Base-by-base conservation (phyloP, 2,113 vertebrate species). In the Saguinus midas region DNA sequence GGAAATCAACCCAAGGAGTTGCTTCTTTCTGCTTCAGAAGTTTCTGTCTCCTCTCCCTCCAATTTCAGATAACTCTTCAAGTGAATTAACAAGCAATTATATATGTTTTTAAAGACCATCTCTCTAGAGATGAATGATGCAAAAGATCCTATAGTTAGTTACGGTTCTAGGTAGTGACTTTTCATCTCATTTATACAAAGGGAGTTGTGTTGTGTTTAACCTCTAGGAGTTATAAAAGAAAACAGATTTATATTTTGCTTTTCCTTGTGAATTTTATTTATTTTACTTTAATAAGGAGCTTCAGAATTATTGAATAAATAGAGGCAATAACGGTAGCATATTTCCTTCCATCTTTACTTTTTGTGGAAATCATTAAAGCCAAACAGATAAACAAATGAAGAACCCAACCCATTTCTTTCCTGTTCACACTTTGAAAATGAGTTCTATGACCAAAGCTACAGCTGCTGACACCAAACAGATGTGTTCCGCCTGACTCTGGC, bases 351-450 rank as follows among this genome's bases (percentile, higher is more conserved):
- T 64, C 50, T 6, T 83, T 48, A 50, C 27, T 79, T 66, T 73
- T 92, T 87, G 64, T 90, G 40, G n/a, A 48, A 23, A 92, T 90
- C 13, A 90, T 85, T 96, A 88, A 91, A 94, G 80, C 20, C 8
- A 90, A 93, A 58, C 37, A 93, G 20, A n/a, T 37, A 94, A 73
- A 76, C 35, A 27, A 90, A 64, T 27, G 68, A 76, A 57, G 5
- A 64, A 18, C 4, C 8, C 21, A 32, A 13, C 40, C 48, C 27
- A 37, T 88, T 68, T 20, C 2, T 40, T 79, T 35, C 58, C 8
- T 40, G 29, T 66, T 94, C 66, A 45, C 11, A 50, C 20, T 95
- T 96, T 79, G 80, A 80, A 98, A 88, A 91, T 76, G 32, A 96
- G 52, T 96, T 76, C 13, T 12, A n/a, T 52, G 68, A 75, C n/a